Base-by-base conservation (phyloP, 2,888 invertebrate genomes). In the Hemithea aestivaria region DNA sequence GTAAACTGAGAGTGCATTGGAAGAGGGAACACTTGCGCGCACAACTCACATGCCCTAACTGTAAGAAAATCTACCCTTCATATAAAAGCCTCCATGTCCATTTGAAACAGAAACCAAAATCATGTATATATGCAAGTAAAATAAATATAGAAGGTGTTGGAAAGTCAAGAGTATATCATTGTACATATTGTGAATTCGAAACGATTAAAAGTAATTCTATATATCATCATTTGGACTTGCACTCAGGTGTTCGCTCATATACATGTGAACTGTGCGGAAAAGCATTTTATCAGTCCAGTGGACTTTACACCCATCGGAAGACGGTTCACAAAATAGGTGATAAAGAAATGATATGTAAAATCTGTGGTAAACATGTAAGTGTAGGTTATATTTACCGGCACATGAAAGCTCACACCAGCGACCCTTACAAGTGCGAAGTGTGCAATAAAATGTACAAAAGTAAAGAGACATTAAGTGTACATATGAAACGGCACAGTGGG, bases 341-440 rank as follows among this genome's bases (percentile, higher is more conserved):
- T 24, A 39, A 58, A 1, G 69, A 75, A 51, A 56, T 65, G 2
- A 76, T 76, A 1, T 84, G 84, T 38, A 69, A 77, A 4, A 62
- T 59, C 10, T 84, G 84, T 27, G 84, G 84, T 0, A 80, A 79
- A 53, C 44, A 54, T 0, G 62, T 57, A 42, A 79, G 82, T 0
- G 66, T 80, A 1, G 48, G 43, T 6, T 59, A 49, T 39, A 58
- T 70, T 0, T 75, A 78, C 21, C 58, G 62, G 10, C 84, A 84
- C 29, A 48, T 82, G 20, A 58, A 49, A 48, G 39, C 34, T 1
- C 83, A 84, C 20, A 54, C 41, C 0, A 40, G 47, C 0, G 23
- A 42, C 1, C 45, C 48, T n/a, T 37, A 51, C 0, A 58, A 64
- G 2, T 78, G 78, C 49, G 53, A 64, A 1, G 36, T 73, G 2